These are phyloP conservation scores for Silurus meridionalis DNA, from an alignment of 2,113 vertebrate species.

Conservation along the genomic window DNA sequence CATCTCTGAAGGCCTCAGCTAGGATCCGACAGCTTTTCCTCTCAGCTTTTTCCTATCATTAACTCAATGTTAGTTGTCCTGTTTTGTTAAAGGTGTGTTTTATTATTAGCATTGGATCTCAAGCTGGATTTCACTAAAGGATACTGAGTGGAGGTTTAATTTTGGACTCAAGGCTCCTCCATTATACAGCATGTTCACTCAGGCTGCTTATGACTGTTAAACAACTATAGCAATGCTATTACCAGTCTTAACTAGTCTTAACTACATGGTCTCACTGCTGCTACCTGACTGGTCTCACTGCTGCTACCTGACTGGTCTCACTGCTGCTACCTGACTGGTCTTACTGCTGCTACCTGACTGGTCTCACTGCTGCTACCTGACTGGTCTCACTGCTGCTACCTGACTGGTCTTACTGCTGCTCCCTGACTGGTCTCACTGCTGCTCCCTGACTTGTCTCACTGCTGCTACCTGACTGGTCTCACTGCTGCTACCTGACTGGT, in stretches of 20 bases:
- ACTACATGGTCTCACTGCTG: neutral
- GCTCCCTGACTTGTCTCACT: no score
- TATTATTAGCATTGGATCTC: neutral
- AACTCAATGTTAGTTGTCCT: neutral
- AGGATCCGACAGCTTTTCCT: slow-evolving; percentile 47
- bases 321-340: no score
- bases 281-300: neutral
- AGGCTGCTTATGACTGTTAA: neutral
- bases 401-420: neutral
- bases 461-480: no score
- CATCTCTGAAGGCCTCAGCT: slow-evolving; percentile 36
- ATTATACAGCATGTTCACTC: neutral
- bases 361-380: no score
- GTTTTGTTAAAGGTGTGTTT: neutral
- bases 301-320: neutral
- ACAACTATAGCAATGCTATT: neutral
- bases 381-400: neutral
- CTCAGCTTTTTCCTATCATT: neutral
- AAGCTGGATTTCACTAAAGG: neutral
- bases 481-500: no score
- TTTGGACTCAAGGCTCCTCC: neutral
- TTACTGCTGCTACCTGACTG: no score
- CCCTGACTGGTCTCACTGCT: neutral
- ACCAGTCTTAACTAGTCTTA: neutral
- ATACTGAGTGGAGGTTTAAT: neutral